These are phyloP conservation scores for Toxotes lorentzi DNA, from an alignment of 2,797 vertebrate species.

Conservation along the genomic window DNA sequence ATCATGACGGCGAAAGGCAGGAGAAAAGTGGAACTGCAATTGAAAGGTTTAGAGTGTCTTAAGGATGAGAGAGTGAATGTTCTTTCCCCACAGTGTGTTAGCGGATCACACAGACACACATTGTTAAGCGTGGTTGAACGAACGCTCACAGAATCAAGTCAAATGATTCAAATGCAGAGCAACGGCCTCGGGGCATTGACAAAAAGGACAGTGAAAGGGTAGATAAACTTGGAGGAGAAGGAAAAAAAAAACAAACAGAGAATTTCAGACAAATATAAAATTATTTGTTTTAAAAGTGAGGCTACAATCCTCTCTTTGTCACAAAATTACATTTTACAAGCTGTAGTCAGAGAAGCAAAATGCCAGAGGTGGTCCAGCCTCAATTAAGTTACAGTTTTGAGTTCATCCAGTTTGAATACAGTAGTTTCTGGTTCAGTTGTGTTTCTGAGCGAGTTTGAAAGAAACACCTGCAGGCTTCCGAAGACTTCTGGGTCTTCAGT, in stretches of 20 bases:
- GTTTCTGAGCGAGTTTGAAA: slow-evolving; percentile 6
- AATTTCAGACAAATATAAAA: not conserved
- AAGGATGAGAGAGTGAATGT: not conserved
- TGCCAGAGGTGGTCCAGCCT: slow-evolving; percentile 26
- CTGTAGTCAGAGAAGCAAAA: slow-evolving; percentile 6
- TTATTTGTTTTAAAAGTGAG: not conserved
- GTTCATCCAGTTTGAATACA: slow-evolving; percentile 20
- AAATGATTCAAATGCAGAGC: slow-evolving; percentile 59
- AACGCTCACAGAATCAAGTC: slow-evolving; percentile 21
- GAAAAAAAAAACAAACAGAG: not conserved
- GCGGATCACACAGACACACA: slow-evolving; percentile 25
- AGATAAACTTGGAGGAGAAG: slow-evolving; percentile 15
- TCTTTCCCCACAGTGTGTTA: slow-evolving; percentile 23
- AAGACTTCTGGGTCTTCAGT: slow-evolving; percentile 31
- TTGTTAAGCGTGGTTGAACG: slow-evolving; percentile 27
- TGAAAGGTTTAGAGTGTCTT: slow-evolving; percentile 13
- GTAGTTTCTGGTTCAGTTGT: slow-evolving; percentile 29
- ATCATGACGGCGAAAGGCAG: not conserved
- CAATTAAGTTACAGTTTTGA: slow-evolving; percentile 22
- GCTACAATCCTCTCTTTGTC: not conserved
- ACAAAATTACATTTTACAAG: slow-evolving; percentile 5
- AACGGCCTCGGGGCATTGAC: not conserved
- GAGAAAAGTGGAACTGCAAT: slow-evolving; percentile 59
- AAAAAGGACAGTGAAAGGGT: slow-evolving; percentile 2
- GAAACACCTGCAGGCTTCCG: slow-evolving; percentile 47